phyloP scores from a whole-genome alignment of 2,113 vertebrate genomes.

The Clarias magur region DNA sequence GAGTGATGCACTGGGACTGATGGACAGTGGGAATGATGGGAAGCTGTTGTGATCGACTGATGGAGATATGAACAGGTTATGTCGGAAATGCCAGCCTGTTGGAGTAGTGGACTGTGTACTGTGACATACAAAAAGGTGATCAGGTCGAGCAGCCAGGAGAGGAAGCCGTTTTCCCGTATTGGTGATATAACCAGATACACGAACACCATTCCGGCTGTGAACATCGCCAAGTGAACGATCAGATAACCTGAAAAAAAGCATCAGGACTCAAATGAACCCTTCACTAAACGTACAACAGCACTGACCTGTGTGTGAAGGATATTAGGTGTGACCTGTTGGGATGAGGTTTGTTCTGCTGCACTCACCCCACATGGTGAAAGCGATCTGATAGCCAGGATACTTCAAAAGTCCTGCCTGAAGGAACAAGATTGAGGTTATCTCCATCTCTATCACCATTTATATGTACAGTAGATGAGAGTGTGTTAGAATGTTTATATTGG shows the following conservation, averaged over 20 bases:
- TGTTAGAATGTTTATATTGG: neutral
- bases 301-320: neutral
- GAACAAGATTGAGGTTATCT: constrained; percentile 3
- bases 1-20: too few species aligned
- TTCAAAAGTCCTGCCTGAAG: constrained; percentile 81
- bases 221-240: constrained; percentile 78
- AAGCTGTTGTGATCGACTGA: neutral
- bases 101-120: neutral
- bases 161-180: constrained; percentile 61
- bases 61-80: neutral
- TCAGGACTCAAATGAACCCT: neutral
- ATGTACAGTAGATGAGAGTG: neutral
- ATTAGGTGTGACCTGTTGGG: neutral
- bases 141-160: constrained; percentile 67
- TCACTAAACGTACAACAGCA: neutral
- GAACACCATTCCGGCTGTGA: constrained; percentile 73
- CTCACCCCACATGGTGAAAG: constrained; percentile 87
- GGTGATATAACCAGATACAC: constrained; percentile 76
- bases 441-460: neutral
- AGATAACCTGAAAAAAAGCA: constrained; percentile 74
- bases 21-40: neutral
- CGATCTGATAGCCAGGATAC: constrained; percentile 89
- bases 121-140: constrained; percentile 73
- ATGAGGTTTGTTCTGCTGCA: neutral
- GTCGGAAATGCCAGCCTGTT: neutral